These are phyloP conservation scores for Amphipyra berbera DNA, from an alignment of 2,888 invertebrate species.

Conservation along the genomic window DNA sequence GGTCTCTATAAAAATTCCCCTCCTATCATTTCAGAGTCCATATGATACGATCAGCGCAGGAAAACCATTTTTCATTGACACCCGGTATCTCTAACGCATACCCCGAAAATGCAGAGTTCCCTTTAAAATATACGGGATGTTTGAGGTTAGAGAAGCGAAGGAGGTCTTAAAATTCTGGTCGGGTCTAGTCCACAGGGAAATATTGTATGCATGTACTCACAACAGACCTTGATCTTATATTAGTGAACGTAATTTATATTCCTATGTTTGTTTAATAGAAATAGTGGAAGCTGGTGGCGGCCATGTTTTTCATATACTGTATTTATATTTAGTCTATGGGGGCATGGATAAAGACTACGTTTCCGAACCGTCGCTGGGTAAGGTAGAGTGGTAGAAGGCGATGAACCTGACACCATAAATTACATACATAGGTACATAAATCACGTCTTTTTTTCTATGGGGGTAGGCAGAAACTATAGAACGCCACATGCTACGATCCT, in stretches of 20 bases:
- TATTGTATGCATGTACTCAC: slow-evolving; percentile 64
- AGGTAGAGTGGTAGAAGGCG: no score
- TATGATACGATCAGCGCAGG: slow-evolving; percentile 35
- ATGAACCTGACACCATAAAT: no score
- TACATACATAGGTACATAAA: no score
- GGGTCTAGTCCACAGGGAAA: slow-evolving; percentile 59
- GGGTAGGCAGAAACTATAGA: no score
- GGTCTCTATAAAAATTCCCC: slow-evolving; percentile 51
- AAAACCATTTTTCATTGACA: slow-evolving; percentile 44
- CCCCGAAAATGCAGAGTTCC: background rate
- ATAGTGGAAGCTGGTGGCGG: slow-evolving; percentile 20
- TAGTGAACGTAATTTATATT: slow-evolving; percentile 60
- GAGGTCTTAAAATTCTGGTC: slow-evolving; percentile 42
- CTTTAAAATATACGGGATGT: slow-evolving; percentile 1
- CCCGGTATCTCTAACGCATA: background rate
- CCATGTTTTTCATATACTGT: slow-evolving; percentile 12
- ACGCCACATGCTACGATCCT: no score
- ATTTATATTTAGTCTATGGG: background rate
- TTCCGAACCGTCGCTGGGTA: no score
- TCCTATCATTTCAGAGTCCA: slow-evolving; percentile 46
- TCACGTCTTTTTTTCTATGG: no score
- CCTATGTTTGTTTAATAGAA: slow-evolving; percentile 59
- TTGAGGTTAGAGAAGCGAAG: slow-evolving; percentile 4
- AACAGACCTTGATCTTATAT: slow-evolving; percentile 60
- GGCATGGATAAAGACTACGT: no score